Evolutionary conservation across 2,113 vertebrate genomes (phyloP).

Genomic region (Eulacestoma nigropectus): DNA sequence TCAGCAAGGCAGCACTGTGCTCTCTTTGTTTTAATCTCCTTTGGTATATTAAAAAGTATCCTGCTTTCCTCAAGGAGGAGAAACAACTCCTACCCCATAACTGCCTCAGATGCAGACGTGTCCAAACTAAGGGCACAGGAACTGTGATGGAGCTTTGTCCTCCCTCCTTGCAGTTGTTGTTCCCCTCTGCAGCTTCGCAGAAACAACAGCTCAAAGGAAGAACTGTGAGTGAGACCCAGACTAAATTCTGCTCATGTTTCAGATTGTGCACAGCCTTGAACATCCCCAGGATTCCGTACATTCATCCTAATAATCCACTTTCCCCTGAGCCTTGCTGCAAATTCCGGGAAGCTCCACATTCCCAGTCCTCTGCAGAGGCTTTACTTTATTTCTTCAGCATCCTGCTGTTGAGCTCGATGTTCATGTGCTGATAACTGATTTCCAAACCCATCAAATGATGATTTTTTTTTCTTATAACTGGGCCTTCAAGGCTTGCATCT

Average conservation of each 20-base stretch:
- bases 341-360: neutral
- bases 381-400: neutral
- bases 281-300: neutral
- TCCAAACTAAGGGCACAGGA: neutral
- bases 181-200: neutral
- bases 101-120: neutral
- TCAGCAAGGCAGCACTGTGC: neutral
- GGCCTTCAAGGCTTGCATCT: neutral
- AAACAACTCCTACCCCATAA: neutral
- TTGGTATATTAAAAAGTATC: neutral
- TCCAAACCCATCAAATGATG: neutral
- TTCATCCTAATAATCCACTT: neutral
- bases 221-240: neutral
- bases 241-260: neutral
- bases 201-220: neutral
- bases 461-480: neutral
- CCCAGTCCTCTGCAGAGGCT: neutral
- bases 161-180: neutral
- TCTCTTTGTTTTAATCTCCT: neutral
- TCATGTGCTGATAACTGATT: neutral
- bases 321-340: neutral
- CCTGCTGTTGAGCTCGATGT: neutral
- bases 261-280: neutral
- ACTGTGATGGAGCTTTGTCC: neutral
- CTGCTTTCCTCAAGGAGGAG: neutral